Percentiles rank a stretch among this genome's conserved stretches.
Conservation (phyloP, 2,113 vertebrate genomes). For the Gymnorhina tibicen region DNA sequence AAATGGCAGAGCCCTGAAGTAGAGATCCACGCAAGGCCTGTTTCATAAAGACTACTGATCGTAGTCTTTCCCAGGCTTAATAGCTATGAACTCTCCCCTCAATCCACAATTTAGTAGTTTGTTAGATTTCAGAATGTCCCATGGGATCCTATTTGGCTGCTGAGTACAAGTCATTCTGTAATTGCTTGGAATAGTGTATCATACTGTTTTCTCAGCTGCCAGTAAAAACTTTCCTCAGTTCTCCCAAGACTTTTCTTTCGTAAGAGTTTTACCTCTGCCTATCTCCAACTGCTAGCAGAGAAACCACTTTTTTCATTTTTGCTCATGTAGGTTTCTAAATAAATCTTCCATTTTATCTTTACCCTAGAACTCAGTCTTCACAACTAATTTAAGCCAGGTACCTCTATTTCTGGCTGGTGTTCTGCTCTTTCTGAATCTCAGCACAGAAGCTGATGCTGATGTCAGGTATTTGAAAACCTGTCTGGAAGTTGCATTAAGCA, state of each 20-base stretch:
- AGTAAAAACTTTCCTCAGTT: neutral
- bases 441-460: neutral
- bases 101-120: neutral
- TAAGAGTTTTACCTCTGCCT: neutral
- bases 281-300: neutral
- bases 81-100: neutral
- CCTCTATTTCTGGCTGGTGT: neutral
- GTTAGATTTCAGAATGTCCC: neutral
- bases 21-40: neutral
- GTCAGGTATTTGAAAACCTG: neutral
- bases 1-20: neutral
- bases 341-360: neutral
- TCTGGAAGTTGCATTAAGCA: neutral
- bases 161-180: neutral
- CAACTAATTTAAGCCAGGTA: neutral
- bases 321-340: neutral
- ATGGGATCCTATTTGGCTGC: neutral
- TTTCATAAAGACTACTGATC: neutral
- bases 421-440: neutral
- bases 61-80: neutral
- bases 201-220: slow-evolving; percentile 28
- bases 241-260: neutral
- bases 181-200: neutral
- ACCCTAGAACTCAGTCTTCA: neutral
- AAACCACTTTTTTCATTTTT: neutral